Conservation (phyloP, 2,888 invertebrate genomes). For the Apodemia zela region DNA sequence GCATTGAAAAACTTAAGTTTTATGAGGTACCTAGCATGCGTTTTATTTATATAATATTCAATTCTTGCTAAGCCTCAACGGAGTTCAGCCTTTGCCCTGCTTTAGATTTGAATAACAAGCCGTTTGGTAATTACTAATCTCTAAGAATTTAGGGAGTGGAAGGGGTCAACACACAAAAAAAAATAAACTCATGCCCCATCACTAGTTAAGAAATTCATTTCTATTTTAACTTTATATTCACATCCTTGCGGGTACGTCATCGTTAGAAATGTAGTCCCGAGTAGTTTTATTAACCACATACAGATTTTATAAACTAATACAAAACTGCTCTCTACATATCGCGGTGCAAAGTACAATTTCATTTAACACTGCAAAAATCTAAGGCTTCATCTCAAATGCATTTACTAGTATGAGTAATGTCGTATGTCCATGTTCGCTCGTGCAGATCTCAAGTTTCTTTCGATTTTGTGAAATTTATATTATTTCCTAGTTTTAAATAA, state of each 20-base stretch:
- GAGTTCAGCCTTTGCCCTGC: too few species aligned
- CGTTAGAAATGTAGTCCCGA: not conserved
- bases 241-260: not conserved
- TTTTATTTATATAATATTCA: too few species aligned
- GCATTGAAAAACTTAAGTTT: too few species aligned
- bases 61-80: too few species aligned
- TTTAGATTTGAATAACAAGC: too few species aligned
- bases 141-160: too few species aligned
- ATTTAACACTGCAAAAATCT: not conserved
- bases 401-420: conserved; percentile 20
- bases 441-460: conserved; percentile 16
- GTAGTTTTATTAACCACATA: conserved; percentile 14
- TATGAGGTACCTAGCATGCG: too few species aligned
- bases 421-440: conserved; percentile 18
- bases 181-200: not conserved
- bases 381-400: conserved; percentile 17
- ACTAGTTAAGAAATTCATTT: not conserved
- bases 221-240: not conserved
- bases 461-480: conserved; percentile 21
- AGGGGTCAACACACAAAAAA: too few species aligned
- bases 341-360: not conserved
- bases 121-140: too few species aligned
- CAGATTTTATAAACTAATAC: conserved; percentile 5
- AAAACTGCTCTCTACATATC: conserved; percentile 2
- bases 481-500: conserved; percentile 11